Evolutionary conservation across 2,113 vertebrate species (phyloP).

Genomic region (Labeo rohita): DNA sequence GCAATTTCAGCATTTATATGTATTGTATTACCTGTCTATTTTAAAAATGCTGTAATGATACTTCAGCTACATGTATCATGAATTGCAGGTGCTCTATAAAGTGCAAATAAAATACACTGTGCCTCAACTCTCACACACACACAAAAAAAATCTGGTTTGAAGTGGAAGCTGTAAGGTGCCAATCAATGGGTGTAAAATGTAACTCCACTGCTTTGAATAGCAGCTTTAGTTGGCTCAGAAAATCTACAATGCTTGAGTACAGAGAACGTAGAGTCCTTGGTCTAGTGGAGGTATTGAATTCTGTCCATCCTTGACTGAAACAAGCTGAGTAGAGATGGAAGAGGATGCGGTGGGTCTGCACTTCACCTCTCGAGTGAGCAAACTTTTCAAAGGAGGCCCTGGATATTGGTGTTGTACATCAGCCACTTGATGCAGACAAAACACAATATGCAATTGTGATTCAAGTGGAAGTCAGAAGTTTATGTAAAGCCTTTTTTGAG

Average conservation of each 20-base stretch:
- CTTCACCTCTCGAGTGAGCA: background rate
- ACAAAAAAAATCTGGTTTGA: background rate
- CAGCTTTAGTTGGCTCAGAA: background rate
- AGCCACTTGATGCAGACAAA: conserved; percentile 37
- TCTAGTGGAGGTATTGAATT: conserved; percentile 29
- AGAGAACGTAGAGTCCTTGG: background rate
- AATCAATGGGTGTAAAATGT: background rate
- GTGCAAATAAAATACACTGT: background rate
- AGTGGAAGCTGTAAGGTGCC: background rate
- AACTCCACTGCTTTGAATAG: background rate
- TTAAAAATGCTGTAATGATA: background rate
- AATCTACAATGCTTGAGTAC: conserved; percentile 5
- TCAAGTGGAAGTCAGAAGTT: conserved; percentile 38
- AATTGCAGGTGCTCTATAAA: background rate
- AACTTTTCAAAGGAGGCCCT: background rate
- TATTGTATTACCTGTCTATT: background rate
- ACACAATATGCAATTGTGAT: conserved; percentile 48
- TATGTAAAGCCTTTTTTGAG: conserved; percentile 39
- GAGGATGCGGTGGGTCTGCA: background rate
- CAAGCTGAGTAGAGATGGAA: conserved; percentile 22
- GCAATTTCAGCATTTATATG: background rate
- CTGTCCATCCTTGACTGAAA: conserved; percentile 15
- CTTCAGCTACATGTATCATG: background rate
- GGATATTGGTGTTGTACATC: background rate
- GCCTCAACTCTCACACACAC: background rate